These are phyloP conservation scores for Lithophane socia DNA, from an alignment of 2,888 invertebrate genomes.

Conservation along the genomic window DNA sequence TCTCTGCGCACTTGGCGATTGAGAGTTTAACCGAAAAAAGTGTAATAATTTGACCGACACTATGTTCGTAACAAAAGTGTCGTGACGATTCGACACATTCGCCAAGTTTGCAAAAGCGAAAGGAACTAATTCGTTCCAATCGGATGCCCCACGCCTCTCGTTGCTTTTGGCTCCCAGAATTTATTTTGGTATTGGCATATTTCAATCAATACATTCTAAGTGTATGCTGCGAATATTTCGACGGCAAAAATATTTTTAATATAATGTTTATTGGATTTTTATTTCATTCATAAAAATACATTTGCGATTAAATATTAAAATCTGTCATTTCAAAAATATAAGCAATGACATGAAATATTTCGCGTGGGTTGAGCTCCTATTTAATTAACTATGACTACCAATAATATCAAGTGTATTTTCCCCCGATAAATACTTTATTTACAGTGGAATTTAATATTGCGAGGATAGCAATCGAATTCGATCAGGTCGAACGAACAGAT, in stretches of 20 bases:
- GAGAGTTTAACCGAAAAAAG: no score
- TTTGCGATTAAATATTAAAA: neutral
- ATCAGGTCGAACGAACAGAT: slow-evolving; percentile 68
- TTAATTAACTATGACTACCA: neutral
- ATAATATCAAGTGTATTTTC: slow-evolving; percentile 16
- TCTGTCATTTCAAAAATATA: neutral
- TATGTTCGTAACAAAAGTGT: no score
- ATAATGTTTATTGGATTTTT: neutral
- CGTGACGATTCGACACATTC: no score
- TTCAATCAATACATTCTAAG: neutral
- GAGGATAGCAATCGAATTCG: slow-evolving; percentile 64
- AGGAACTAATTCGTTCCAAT: no score
- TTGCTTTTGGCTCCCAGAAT: no score
- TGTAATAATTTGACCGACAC: no score
- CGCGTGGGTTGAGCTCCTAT: neutral
- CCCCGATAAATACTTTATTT: slow-evolving; percentile 39
- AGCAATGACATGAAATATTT: neutral
- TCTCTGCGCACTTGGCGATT: no score
- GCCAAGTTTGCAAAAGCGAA: no score
- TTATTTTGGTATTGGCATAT: neutral
- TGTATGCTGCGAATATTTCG: neutral
- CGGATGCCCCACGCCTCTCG: no score
- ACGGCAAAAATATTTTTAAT: neutral
- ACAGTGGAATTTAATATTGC: slow-evolving; percentile 70
- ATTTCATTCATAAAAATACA: neutral